These are phyloP conservation scores for Agapostemon virescens DNA, from an alignment of 2,888 invertebrate genomes.

Conservation along the genomic window DNA sequence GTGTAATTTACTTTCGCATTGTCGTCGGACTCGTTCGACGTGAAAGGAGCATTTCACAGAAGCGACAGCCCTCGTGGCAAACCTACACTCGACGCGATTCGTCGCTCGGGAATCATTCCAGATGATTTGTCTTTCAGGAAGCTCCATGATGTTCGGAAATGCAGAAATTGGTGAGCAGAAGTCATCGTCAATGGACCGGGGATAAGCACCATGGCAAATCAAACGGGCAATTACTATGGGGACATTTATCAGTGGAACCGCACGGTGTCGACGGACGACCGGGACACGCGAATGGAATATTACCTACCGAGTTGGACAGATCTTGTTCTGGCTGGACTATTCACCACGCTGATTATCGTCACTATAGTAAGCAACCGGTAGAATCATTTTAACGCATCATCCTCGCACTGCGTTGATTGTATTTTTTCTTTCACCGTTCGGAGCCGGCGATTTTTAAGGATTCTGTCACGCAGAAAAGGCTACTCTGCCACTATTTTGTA, in stretches of 20 bases:
- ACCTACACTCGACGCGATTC: not conserved
- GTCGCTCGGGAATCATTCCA: not conserved
- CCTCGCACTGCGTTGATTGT: not conserved
- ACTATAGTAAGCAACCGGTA: conserved; percentile 76
- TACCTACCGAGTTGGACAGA: conserved; percentile 76
- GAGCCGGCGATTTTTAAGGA: not conserved
- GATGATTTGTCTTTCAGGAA: conserved; percentile 42
- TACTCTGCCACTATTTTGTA: not conserved
- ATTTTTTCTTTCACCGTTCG: not conserved
- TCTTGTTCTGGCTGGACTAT: conserved; percentile 75
- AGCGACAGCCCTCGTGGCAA: not conserved
- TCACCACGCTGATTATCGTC: conserved; percentile 78
- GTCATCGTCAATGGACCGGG: conserved; percentile 64
- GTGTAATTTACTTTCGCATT: not conserved
- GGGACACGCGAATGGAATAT: conserved; percentile 50
- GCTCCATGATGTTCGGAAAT: conserved; percentile 41
- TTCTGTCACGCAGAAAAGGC: not conserved
- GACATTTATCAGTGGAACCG: conserved; percentile 64
- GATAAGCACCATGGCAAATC: conserved; percentile 67
- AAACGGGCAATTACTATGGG: conserved; percentile 63
- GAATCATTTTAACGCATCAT: not conserved
- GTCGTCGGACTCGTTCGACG: not conserved
- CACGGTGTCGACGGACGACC: conserved; percentile 48
- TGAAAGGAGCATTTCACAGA: conserved; percentile 6
- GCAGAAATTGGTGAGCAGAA: conserved; percentile 47